Evolutionary conservation across 2,113 vertebrate genomes (phyloP).

Genomic region (Indicator indicator): DNA sequence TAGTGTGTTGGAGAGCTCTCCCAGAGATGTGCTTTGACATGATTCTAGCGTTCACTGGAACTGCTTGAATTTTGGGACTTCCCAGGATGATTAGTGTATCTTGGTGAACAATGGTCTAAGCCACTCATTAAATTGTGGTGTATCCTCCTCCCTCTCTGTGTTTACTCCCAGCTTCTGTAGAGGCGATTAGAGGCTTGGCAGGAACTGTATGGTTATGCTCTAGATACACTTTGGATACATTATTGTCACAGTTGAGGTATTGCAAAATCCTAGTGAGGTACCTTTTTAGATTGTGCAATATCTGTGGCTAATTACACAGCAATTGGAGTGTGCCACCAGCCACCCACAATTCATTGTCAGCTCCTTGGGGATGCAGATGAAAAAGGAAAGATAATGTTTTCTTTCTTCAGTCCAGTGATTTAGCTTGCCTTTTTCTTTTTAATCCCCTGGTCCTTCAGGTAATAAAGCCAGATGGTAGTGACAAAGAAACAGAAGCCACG

Average conservation of each 20-base stretch:
- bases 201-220: slow-evolving; percentile 57
- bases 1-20: not conserved
- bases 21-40: not conserved
- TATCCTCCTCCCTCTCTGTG: slow-evolving; percentile 8
- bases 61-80: not conserved
- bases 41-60: not conserved
- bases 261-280: slow-evolving; percentile 42
- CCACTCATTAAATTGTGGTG: not conserved
- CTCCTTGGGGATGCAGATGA: slow-evolving; percentile 38
- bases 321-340: slow-evolving; percentile 13
- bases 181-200: slow-evolving; percentile 63
- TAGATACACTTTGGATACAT: slow-evolving; percentile 58
- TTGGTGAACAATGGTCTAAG: slow-evolving; percentile 24
- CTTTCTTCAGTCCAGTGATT: slow-evolving; percentile 18
- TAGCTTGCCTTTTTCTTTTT: slow-evolving; percentile 13
- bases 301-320: slow-evolving; percentile 10
- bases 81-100: not conserved
- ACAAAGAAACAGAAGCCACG: slow-evolving; percentile 79
- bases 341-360: slow-evolving; percentile 30
- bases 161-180: slow-evolving; percentile 32
- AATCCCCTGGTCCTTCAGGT: slow-evolving; percentile 76
- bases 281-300: slow-evolving; percentile 4
- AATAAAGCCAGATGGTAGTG: slow-evolving; percentile 80
- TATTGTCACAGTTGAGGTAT: slow-evolving; percentile 65
- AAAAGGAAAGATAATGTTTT: slow-evolving; percentile 38